phyloP scores from a whole-genome alignment of 2,113 vertebrate genomes.

The Myotis davidii region DNA sequence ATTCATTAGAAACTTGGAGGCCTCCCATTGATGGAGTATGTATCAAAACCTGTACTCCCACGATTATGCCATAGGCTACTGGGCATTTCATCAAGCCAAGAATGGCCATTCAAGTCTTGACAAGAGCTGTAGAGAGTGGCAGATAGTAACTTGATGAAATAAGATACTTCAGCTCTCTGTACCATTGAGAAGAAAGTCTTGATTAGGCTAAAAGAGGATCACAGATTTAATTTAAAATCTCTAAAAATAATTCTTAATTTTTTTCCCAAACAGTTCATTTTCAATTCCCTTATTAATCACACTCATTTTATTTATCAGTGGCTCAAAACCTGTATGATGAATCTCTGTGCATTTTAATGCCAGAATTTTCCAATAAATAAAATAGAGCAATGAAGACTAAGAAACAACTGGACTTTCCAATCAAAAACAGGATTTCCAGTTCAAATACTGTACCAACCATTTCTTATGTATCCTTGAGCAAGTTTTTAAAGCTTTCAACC shows the following conservation, averaged over 20 bases:
- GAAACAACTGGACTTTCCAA: not conserved
- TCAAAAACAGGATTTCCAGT: not conserved
- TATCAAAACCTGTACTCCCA: not conserved
- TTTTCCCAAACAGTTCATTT: not conserved
- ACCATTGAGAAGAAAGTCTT: not conserved
- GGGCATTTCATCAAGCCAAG: not conserved
- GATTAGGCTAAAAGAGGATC: not conserved
- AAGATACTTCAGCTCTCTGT: not conserved
- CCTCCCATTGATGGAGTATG: not conserved
- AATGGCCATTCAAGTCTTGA: not conserved
- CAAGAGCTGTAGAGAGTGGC: not conserved
- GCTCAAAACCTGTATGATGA: not conserved
- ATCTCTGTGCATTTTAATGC: not conserved
- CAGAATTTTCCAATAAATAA: not conserved
- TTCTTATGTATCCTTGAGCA: not conserved
- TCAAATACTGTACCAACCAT: not conserved
- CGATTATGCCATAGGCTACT: not conserved
- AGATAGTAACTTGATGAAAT: not conserved
- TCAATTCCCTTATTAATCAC: not conserved
- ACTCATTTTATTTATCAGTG: not conserved
- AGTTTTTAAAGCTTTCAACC: not conserved
- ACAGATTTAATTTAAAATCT: constrained; percentile 1
- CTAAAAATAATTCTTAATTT: not conserved
- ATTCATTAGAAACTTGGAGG: not conserved
- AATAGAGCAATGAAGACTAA: not conserved